Evolutionary conservation across 1,140 invertebrate genomes (phyloP), one percentile per base, ranked within the genome.

Genomic region (Trissolcus basalis): DNA sequence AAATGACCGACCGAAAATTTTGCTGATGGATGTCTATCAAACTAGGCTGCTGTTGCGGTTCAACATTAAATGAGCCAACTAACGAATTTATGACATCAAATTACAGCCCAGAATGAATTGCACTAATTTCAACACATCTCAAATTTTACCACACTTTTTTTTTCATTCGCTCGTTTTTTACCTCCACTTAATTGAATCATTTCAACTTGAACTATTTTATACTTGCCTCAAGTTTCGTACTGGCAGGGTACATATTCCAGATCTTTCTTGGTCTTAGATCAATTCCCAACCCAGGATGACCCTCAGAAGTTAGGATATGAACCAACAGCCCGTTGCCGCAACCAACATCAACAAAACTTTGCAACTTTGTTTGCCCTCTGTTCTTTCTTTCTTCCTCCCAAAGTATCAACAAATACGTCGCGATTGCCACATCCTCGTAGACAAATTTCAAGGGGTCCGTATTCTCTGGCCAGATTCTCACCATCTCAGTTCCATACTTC

Each of bases 251-350:
- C 10, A 92, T 87, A 78, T 94, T 91, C 98, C 98, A 99, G 58
- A 99, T 95, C 85, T 96, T 95, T 71, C 98, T 91, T 81, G 90
- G 92, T 54, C 97, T 90, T 1, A 99, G 89, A 91, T 99, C 98
- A 75, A 98, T 90, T 13, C 98, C 98, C 79, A 92, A 87, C 45
- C 98, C 98, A n/a, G 81, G 83, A 86, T 93, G 92, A 36, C 96
- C 96, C 90, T 98, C 96, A 72, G 91, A 90, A 35, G 91, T 91
- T 8, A 98, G 89, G 64, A 99, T 93, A 88, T 97, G 92, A 9
- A 98, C 96, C 2, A 99, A 89, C 10, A 99, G 89, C 14, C 98
- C 98, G 90, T 99, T 99, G 0, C 98, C 97, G 91, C 97, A 99
- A 0, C 97, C 97, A 27, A 99, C 89, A 89, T 99, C 97, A 0